Percentiles rank a stretch among this genome's conserved stretches.
These are phyloP conservation scores for Alcedo atthis DNA, from an alignment of 2,797 vertebrate genomes.

Conservation along the genomic window DNA sequence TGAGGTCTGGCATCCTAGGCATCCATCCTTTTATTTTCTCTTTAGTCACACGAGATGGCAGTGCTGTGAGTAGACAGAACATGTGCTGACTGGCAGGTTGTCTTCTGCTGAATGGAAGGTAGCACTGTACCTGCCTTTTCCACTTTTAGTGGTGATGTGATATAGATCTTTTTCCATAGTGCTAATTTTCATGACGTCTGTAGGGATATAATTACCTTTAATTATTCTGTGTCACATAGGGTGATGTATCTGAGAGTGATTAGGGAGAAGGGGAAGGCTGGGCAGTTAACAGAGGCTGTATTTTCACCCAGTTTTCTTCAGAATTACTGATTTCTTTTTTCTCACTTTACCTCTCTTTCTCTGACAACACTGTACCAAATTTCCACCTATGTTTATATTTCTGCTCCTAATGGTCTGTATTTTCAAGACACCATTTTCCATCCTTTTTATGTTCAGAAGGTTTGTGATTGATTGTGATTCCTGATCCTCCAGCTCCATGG, in stretches of 20 bases:
- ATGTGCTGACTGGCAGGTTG: not conserved
- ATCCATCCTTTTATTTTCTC: not conserved
- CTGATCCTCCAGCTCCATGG: not conserved
- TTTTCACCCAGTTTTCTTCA: constrained; percentile 22
- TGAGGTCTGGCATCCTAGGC: not conserved
- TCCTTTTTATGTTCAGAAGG: not conserved
- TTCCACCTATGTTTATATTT: not conserved
- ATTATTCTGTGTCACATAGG: not conserved
- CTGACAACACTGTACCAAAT: not conserved
- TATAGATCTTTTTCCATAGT: not conserved
- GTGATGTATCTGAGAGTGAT: constrained; percentile 15
- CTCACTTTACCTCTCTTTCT: not conserved
- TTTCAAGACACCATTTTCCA: not conserved
- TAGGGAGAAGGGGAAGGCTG: not conserved
- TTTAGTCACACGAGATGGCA: not conserved
- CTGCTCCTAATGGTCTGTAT: not conserved
- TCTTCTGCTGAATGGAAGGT: not conserved
- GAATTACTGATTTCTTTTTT: constrained; percentile 1
- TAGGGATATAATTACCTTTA: constrained; percentile 26
- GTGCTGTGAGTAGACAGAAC: not conserved
- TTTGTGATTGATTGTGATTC: not conserved
- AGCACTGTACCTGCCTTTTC: not conserved
- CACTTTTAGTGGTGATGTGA: not conserved
- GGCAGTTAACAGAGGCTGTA: not conserved
- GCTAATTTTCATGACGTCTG: constrained; percentile 15